A percentile compares a stretch with the other conserved stretches of the same genome.
Evolutionary conservation across 2,888 invertebrate species (phyloP).

Genomic region (Caenorhabditis uteleia): DNA sequence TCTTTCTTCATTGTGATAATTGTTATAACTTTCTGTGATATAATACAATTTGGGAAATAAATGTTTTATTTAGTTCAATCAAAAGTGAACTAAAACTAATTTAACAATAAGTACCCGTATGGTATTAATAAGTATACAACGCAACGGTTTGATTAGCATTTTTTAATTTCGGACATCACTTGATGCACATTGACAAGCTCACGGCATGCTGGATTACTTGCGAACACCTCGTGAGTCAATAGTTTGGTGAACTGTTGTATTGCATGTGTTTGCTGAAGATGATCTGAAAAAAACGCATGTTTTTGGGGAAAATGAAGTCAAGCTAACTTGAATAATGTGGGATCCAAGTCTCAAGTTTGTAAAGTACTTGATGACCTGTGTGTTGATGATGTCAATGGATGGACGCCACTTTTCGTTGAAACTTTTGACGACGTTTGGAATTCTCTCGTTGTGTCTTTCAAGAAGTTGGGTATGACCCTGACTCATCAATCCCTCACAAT

Average conservation of each 20-base stretch:
- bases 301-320: neutral
- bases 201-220: slow-evolving; percentile 73
- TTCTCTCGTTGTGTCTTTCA: slow-evolving; percentile 73
- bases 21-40: too few relatives aligned
- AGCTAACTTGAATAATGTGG: slow-evolving; percentile 81
- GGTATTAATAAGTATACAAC: too few relatives aligned
- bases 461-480: slow-evolving; percentile 75
- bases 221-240: slow-evolving; percentile 77
- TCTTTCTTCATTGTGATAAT: too few relatives aligned
- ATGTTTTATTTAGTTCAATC: too few relatives aligned
- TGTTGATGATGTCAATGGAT: slow-evolving; percentile 89
- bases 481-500: slow-evolving; percentile 82
- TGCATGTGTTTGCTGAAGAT: slow-evolving; percentile 93
- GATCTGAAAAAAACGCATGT: slow-evolving; percentile 75
- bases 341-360: slow-evolving; percentile 95
- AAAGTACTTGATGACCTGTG: slow-evolving; percentile 91
- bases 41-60: too few relatives aligned
- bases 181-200: slow-evolving; percentile 97
- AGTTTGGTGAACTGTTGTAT: slow-evolving; percentile 96
- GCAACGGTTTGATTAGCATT: slow-evolving; percentile 95
- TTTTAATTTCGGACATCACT: slow-evolving; percentile 98
- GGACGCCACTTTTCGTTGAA: slow-evolving; percentile 94
- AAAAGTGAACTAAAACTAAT: too few relatives aligned
- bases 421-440: slow-evolving; percentile 84
- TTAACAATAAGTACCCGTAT: too few relatives aligned